Percentiles rank a stretch among this genome's conserved stretches.
Conservation (phyloP, 2,113 vertebrate species). For the Peromyscus californicus region DNA sequence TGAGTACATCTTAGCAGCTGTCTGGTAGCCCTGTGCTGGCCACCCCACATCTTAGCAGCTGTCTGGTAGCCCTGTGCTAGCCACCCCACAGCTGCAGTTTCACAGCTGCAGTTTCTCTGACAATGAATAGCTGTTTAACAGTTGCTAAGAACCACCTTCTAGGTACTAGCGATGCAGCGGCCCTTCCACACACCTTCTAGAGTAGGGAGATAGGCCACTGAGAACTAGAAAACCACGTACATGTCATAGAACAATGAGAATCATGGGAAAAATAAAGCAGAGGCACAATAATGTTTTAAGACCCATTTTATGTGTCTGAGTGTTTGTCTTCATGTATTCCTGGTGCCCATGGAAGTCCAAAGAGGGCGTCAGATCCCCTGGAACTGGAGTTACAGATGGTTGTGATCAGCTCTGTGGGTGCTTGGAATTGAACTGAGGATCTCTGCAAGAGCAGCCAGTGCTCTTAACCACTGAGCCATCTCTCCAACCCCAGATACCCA, state of each 20-base stretch:
- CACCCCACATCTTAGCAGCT: neutral
- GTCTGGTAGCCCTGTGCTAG: neutral
- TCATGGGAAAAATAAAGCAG: neutral
- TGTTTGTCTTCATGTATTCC: neutral
- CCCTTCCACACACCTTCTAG: neutral
- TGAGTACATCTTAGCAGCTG: neutral
- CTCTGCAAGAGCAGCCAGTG: neutral
- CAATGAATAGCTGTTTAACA: neutral
- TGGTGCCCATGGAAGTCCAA: neutral
- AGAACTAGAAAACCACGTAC: neutral
- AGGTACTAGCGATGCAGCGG: rapidly evolving
- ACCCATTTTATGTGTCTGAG: neutral
- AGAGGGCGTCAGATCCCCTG: neutral
- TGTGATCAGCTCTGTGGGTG: neutral
- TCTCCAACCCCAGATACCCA: neutral
- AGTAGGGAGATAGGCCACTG: neutral
- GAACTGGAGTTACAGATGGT: neutral
- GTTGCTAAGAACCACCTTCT: neutral
- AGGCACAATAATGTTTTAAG: neutral
- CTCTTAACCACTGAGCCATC: neutral
- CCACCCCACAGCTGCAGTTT: neutral
- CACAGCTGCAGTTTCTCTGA: neutral
- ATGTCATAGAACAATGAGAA: neutral
- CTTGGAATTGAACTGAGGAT: neutral
- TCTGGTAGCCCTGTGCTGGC: neutral